phyloP scores from a whole-genome alignment of 2,113 vertebrate species.

The Sphaerodactylus townsendi region DNA sequence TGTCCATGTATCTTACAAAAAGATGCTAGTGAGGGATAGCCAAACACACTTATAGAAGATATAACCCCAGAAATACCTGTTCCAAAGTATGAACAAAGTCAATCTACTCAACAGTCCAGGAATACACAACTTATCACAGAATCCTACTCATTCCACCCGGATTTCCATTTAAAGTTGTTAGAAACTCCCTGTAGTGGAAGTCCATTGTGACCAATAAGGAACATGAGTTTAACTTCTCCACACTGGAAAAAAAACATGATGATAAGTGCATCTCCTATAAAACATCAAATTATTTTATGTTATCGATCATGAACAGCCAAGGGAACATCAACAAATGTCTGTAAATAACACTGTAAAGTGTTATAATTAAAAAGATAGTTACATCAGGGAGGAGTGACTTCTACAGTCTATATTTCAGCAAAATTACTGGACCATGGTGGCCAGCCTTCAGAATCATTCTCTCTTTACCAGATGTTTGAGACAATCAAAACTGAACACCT shows the following conservation, averaged over 20 bases:
- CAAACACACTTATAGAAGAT: not conserved
- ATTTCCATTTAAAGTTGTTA: conserved; percentile 1
- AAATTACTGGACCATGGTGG: not conserved
- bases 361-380: conserved; percentile 4
- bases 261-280: not conserved
- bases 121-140: not conserved
- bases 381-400: not conserved
- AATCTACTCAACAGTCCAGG: not conserved
- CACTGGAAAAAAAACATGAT: not conserved
- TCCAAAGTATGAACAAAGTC: not conserved
- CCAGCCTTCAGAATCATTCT: not conserved
- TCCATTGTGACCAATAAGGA: not conserved
- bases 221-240: not conserved
- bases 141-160: not conserved
- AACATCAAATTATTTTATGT: not conserved
- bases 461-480: not conserved
- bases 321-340: not conserved
- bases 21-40: not conserved
- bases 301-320: not conserved
- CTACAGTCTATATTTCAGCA: not conserved
- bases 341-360: not conserved
- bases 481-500: not conserved
- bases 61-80: too few relatives aligned
- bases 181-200: rapidly evolving
- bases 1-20: too few relatives aligned